Conservation (phyloP, 2,113 vertebrate genomes). For the Brachypteracias leptosomus region DNA sequence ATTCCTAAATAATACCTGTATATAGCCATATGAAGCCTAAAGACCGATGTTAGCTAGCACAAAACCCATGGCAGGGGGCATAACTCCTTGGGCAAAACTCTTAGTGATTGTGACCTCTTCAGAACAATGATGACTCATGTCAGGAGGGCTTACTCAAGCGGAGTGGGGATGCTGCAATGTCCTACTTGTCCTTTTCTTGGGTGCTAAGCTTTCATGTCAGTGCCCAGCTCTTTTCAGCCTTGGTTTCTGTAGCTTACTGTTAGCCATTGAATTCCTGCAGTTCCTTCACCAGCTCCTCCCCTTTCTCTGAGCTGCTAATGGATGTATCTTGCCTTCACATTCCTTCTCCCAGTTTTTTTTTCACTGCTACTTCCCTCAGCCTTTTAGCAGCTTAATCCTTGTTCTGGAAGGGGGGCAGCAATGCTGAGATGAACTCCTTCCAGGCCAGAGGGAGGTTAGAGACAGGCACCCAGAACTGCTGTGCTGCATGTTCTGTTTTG, state of each 20-base stretch:
- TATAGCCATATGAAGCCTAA: not conserved
- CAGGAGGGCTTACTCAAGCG: not conserved
- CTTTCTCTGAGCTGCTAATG: not conserved
- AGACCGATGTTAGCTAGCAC: not conserved
- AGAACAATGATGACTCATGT: not conserved
- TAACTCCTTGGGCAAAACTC: not conserved
- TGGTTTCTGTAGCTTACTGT: not conserved
- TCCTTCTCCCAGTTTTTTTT: not conserved
- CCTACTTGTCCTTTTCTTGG: not conserved
- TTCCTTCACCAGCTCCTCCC: not conserved
- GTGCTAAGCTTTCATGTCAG: not conserved
- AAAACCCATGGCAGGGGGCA: not conserved
- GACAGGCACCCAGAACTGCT: not conserved
- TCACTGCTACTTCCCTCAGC: not conserved
- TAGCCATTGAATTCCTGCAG: not conserved
- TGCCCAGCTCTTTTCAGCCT: not conserved
- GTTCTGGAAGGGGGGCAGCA: not conserved
- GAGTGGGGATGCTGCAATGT: not conserved
- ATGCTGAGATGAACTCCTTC: not conserved
- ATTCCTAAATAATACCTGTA: not conserved
- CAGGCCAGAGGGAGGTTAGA: not conserved
- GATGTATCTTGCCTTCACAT: not conserved
- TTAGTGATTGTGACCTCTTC: rapidly evolving
- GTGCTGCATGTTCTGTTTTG: not conserved
- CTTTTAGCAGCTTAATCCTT: not conserved